Evolutionary conservation across 2,797 vertebrate genomes (phyloP).

Genomic region (Sitta carolinensis): DNA sequence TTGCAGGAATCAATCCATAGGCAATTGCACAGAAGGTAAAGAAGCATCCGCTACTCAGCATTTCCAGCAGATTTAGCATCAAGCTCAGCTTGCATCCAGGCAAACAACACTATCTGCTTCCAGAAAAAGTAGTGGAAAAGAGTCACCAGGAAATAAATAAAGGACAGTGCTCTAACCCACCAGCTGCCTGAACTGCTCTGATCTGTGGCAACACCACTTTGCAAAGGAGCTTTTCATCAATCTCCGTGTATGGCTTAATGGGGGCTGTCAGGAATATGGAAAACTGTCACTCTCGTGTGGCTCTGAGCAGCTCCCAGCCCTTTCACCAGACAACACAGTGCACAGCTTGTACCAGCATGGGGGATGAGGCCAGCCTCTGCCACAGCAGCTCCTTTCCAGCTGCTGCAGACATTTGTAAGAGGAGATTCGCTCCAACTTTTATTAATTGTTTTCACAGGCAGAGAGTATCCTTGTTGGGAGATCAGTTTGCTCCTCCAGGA

Average conservation of each 20-base stretch:
- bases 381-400: neutral
- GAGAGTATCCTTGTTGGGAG: neutral
- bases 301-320: neutral
- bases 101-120: neutral
- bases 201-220: neutral
- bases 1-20: neutral
- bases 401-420: neutral
- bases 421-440: neutral
- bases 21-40: neutral
- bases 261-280: neutral
- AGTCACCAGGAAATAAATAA: slow-evolving; percentile 11
- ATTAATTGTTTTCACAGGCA: neutral
- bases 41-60: neutral
- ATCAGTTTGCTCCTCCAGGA: neutral
- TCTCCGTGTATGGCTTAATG: neutral
- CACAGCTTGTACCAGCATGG: neutral
- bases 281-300: neutral
- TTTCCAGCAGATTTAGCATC: slow-evolving; percentile 26
- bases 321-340: neutral
- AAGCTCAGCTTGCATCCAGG: neutral
- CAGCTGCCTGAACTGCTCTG: slow-evolving; percentile 16
- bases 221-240: neutral
- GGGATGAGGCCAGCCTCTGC: neutral
- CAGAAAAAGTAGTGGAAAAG: neutral
- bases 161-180: neutral